Base-by-base conservation (phyloP, 2,113 vertebrate genomes). In the Saguinus imperator region DNA sequence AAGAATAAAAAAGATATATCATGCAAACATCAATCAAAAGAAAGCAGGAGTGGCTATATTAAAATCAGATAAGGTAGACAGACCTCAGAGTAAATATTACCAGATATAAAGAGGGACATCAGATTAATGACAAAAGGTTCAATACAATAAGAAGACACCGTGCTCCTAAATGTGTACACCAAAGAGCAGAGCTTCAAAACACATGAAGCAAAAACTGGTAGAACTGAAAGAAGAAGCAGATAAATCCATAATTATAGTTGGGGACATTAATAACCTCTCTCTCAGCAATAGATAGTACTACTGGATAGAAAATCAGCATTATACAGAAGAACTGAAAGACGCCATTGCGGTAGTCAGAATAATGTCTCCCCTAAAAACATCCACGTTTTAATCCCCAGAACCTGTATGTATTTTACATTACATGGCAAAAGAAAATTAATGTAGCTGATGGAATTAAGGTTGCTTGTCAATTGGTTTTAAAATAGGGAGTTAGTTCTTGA, bases 41-140 rank as follows among this genome's bases (percentile, higher is more conserved):
- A 95, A 89, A 94, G 64, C 76, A 91, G 17, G 40, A 68, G 57
- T 70, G 61, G 48, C 21, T 92, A 83, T 92, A 92, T 95, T 95
- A 88, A 88, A 87, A 82, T 70, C 89, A 92, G 89, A 83, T 87
- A 87, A 94, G 88, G 89, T 84, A 92, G 80, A 58, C 37, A 64
- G 61, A 64, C 27, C 43, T 29, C 85, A 73, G 52, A 88, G 52
- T 35, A 70, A 77, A 92, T 79, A 94, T 87, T 82, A 77, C 32
- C n/a, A 52, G 61, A 13, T 61, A 80, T 92, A 70, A 84, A 88
- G 88, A 82, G 18, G 6, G 18, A 88, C 25, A 25, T 61, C 35
- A 32, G 23, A 85, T 79, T 79, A 89, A 94, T 45, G 79, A 64
- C 43, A 89, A 84, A 88, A 89, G 37, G 50, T 64, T 79, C 58